Base-by-base conservation (phyloP, 2,888 invertebrate genomes). In the Lymantria monacha region DNA sequence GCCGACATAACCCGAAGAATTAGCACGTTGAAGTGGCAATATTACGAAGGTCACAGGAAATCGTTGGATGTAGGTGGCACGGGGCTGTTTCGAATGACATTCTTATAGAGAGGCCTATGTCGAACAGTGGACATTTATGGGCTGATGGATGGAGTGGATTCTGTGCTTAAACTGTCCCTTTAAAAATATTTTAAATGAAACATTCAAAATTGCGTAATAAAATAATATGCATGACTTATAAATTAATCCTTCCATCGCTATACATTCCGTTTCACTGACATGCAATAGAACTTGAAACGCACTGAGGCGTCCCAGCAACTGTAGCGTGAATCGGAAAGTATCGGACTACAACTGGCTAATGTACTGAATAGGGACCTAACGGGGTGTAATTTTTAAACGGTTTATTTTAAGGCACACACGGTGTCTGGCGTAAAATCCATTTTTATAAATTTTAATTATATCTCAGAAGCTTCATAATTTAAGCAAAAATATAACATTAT, bases 311-410 rank as follows among this genome's bases (percentile, higher is more conserved):
- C 49, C 42, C 48, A 56, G 31, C 58, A 48, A 59, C 13, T 50
- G 62, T 47, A 49, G 60, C 71, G 61, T 70, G 53, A 64, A 60
- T 54, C 50, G 52, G 58, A 64, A 61, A 59, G 56, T 50, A 55
- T 55, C 43, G 51, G 49, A 44, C 65, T 55, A 53, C 59, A 22
- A 59, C 51, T 59, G 53, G 49, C 53, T 69, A 69, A 66, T 69
- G 54, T 69, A 59, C 57, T 69, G 53, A 38, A 65, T 54, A 61
- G 59, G 58, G 63, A 61, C 58, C 55, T 59, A 61, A 51, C 57
- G 59, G 46, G 51, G 43, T 52, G 59, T 22, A 42, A 40, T 41
- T 59, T 48, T 51, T 38, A 54, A 58, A 42, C 30, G 33, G 33
- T 14, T 42, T 66, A 59, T 55, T 54, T 59, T 51, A 40, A 43